phyloP scores from a whole-genome alignment of 2,888 invertebrate species.

The Salticus scenicus region DNA sequence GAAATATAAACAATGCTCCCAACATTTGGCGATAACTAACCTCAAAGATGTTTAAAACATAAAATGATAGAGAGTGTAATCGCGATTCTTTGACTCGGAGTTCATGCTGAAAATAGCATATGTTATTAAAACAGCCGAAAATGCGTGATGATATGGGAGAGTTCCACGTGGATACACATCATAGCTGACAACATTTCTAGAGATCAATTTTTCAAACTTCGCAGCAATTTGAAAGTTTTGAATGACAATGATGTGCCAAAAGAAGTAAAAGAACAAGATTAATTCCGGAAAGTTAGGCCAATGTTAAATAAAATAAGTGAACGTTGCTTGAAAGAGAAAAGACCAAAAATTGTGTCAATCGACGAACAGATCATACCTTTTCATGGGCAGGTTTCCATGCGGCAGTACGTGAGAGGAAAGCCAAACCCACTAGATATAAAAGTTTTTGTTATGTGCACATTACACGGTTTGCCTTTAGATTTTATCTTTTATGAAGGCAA shows the following conservation, averaged over 20 bases:
- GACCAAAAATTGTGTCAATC: constrained; percentile 15
- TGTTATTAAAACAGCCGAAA: too few relatives aligned
- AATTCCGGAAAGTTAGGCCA: neutral
- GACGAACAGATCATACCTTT: too few relatives aligned
- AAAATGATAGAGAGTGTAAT: too few relatives aligned
- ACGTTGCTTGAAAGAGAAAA: constrained; percentile 5
- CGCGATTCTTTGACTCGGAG: too few relatives aligned
- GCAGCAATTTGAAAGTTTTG: neutral
- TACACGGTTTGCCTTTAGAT: constrained; percentile 1
- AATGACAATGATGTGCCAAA: neutral
- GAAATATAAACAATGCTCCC: too few relatives aligned
- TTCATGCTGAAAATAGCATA: too few relatives aligned
- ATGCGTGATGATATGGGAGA: neutral
- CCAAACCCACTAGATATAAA: constrained; percentile 24
- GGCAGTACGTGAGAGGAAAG: constrained; percentile 21
- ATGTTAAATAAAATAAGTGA: constrained; percentile 4
- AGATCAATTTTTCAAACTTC: neutral
- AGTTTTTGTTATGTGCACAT: constrained; percentile 11
- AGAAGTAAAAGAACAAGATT: neutral
- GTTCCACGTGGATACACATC: neutral
- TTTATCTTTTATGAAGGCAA: constrained; percentile 20
- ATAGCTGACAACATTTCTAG: neutral
- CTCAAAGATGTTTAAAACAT: too few relatives aligned
- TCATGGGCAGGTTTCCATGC: neutral
- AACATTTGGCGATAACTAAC: too few relatives aligned